Conservation (phyloP, 2,113 vertebrate genomes). For the Urocolius indicus region DNA sequence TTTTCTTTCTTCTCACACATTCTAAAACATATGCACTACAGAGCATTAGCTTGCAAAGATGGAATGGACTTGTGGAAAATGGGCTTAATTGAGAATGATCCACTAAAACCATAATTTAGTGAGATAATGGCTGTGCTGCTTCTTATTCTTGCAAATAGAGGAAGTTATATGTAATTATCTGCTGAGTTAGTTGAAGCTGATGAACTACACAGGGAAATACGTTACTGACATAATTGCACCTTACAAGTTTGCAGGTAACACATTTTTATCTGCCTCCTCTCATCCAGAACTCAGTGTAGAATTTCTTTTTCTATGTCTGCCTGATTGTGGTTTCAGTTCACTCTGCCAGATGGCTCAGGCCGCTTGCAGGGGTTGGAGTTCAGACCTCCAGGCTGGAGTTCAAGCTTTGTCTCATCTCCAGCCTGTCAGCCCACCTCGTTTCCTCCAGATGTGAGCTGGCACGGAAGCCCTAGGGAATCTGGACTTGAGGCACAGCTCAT, state of each 20-base stretch:
- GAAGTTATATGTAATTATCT: conserved; percentile 28
- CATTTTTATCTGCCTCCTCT: background rate
- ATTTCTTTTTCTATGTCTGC: background rate
- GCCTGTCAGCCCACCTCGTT: background rate
- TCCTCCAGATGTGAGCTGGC: background rate
- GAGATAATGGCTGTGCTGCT: background rate
- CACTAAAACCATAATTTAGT: conserved; percentile 36
- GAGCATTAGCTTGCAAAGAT: background rate
- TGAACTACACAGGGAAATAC: background rate
- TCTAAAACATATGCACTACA: background rate
- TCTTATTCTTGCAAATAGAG: background rate
- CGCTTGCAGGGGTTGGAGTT: background rate
- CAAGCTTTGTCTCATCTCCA: background rate
- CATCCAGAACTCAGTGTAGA: background rate
- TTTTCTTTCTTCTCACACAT: background rate
- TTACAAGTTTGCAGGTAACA: background rate
- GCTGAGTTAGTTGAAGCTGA: background rate
- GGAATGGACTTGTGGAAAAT: conserved; percentile 42
- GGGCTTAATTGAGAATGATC: conserved; percentile 57
- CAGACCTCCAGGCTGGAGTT: background rate
- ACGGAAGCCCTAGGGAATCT: background rate
- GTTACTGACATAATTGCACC: background rate
- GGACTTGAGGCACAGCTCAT: background rate
- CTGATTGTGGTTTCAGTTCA: background rate
- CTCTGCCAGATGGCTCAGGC: background rate